Evolutionary conservation across 1,140 invertebrate species (phyloP).

Genomic region (Scaptomyza montana): DNA sequence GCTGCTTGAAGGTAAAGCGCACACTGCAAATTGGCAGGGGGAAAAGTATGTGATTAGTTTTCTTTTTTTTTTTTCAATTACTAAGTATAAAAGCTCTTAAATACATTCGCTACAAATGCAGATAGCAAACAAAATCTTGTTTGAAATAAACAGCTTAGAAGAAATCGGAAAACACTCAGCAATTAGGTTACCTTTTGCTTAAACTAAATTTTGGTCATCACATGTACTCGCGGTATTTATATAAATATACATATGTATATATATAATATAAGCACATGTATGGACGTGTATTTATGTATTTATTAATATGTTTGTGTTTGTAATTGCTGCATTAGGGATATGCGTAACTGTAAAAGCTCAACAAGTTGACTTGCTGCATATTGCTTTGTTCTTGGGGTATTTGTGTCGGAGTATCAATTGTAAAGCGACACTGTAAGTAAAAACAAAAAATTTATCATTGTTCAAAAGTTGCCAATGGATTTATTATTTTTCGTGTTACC

Average conservation of each 20-base stretch:
- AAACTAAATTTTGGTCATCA: slow-evolving; percentile 19
- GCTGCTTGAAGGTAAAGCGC: slow-evolving; percentile 67
- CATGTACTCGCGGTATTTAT: neutral
- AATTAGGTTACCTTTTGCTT: slow-evolving; percentile 31
- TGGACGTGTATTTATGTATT: slow-evolving; percentile 1
- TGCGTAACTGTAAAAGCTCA: slow-evolving; percentile 26
- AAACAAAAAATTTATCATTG: slow-evolving; percentile 38
- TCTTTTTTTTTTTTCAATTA: neutral
- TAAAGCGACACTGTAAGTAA: slow-evolving; percentile 76
- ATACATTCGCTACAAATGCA: too few species aligned
- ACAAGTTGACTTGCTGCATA: slow-evolving; percentile 48
- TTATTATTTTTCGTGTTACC: slow-evolving; percentile 2
- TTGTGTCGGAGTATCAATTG: slow-evolving; percentile 61
- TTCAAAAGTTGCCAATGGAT: slow-evolving; percentile 49
- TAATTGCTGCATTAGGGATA: slow-evolving; percentile 31
- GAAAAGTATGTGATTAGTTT: slow-evolving; percentile 15
- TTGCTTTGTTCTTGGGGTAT: slow-evolving; percentile 14
- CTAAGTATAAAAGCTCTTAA: too few species aligned
- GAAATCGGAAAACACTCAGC: slow-evolving; percentile 26
- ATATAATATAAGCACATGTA: neutral
- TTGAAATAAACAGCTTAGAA: slow-evolving; percentile 22
- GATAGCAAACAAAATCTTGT: too few species aligned
- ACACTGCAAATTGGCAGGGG: slow-evolving; percentile 57
- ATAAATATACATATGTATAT: slow-evolving; percentile 1
- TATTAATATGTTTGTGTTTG: slow-evolving; percentile 8